Conservation (phyloP, 1,140 invertebrate genomes). For the Laupala kohalensis region DNA sequence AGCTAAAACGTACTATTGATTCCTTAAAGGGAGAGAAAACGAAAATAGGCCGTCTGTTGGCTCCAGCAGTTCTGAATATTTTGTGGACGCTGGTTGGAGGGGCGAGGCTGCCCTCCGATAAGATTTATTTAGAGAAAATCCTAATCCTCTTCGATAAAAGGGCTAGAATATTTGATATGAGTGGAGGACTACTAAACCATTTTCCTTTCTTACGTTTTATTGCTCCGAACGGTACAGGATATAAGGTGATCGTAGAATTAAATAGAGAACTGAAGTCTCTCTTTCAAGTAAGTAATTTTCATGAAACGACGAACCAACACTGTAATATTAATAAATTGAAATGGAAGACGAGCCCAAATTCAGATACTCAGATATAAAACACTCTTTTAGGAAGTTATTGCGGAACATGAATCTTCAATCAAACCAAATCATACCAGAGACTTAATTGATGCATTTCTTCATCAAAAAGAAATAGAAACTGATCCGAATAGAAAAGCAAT, state of each 20-base stretch:
- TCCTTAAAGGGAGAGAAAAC: neutral
- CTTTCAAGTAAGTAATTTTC: constrained; percentile 30
- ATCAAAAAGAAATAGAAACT: constrained; percentile 46
- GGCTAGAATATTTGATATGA: constrained; percentile 41
- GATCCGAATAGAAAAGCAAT: constrained; percentile 32
- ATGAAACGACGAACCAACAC: neutral
- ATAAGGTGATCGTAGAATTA: constrained; percentile 45
- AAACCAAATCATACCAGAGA: constrained; percentile 39
- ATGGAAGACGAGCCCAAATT: neutral
- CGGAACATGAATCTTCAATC: constrained; percentile 41
- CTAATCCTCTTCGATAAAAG: constrained; percentile 37
- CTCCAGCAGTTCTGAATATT: constrained; percentile 54
- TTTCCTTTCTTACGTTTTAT: constrained; percentile 57
- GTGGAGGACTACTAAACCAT: constrained; percentile 49
- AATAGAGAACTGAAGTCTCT: constrained; percentile 44
- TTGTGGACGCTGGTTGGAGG: constrained; percentile 61
- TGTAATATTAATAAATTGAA: neutral
- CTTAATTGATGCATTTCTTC: constrained; percentile 63
- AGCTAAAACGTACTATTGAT: constrained; percentile 7
- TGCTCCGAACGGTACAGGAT: constrained; percentile 50
- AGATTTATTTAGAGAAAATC: constrained; percentile 40
- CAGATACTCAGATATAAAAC: neutral
- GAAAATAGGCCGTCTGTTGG: constrained; percentile 10
- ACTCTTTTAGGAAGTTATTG: constrained; percentile 38
- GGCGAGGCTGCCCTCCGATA: constrained; percentile 28